Evolutionary conservation across 2,888 invertebrate species (phyloP), one percentile per base, ranked within the genome.

Genomic region (Panopea generosa): DNA sequence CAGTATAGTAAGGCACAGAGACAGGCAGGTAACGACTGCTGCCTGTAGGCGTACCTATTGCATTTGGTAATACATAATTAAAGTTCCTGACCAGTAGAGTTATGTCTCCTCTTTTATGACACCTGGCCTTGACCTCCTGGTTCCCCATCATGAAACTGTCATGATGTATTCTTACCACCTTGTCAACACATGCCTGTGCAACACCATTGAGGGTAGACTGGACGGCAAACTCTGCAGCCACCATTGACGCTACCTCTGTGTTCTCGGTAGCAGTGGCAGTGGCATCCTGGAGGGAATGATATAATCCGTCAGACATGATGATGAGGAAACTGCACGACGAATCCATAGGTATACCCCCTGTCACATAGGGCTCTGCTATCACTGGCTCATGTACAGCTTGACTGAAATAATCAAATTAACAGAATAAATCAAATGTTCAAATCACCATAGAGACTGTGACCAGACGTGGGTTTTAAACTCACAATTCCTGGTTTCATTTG

Each of bases 61-160:
- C 94, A 81, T 95, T 94, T 0, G 96, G 95, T 22, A 97, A 93
- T 0, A 96, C 94, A 88, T 95, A 97, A 89, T 96, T 97, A 87
- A 98, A 97, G 91, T 97, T 97, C 50, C 97, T 94, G 63, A 98
- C 95, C 0, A 98, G 91, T 22, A 98, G 93, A 0, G 97, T 97
- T 89, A 97, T 96, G 87, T 97, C 97, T 18, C 96, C 97, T 40
- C 96, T 94, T 49, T 95, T 95, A 63, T 93, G 92, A 71, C 92
- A 92, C 60, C 85, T 71, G 20, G 62, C 77, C 70, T 89, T 90
- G 20, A 83, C 79, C 45, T 85, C 84, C 24, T 74, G 86, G 6
- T 77, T 76, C 9, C 85, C 89, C 45, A 88, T 94, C 93, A 96
- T 95, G 89, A 95, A 96, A 73, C 95, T 95, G 53, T 96, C 96